These are phyloP conservation scores for Scomber colias DNA, from an alignment of 2,113 vertebrate species.

Conservation along the genomic window DNA sequence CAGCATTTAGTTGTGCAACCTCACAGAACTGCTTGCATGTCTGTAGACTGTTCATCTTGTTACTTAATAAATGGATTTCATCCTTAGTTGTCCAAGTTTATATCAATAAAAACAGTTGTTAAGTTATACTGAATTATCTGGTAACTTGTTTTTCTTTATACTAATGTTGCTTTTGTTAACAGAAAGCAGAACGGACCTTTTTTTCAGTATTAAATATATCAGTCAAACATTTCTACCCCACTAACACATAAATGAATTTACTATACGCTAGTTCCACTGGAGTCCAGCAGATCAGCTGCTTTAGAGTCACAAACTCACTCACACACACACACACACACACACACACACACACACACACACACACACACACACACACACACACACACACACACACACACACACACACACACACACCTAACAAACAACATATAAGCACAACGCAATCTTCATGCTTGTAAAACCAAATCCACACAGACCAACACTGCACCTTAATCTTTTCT, in stretches of 20 bases:
- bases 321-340: no score
- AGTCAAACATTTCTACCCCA: background rate
- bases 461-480: conserved; percentile 59
- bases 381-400: no score
- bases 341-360: conserved; percentile 20
- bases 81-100: no score
- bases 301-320: conserved; percentile 3
- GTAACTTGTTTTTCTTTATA: background rate
- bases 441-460: conserved; percentile 77
- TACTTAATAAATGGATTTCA: no score
- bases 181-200: no score
- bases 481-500: conserved; percentile 70
- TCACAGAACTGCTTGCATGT: no score
- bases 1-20: no score
- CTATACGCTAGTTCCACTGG: conserved; percentile 3
- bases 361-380: background rate
- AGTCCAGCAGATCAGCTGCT: conserved; percentile 39
- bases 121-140: no score
- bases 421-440: conserved; percentile 58
- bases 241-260: background rate
- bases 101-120: no score
- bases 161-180: background rate
- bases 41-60: no score
- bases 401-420: conserved; percentile 19
- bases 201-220: background rate